Percentiles rank a stretch among this genome's conserved stretches.
phyloP scores from a whole-genome alignment of 2,113 vertebrate genomes.

The Petroica traversi region DNA sequence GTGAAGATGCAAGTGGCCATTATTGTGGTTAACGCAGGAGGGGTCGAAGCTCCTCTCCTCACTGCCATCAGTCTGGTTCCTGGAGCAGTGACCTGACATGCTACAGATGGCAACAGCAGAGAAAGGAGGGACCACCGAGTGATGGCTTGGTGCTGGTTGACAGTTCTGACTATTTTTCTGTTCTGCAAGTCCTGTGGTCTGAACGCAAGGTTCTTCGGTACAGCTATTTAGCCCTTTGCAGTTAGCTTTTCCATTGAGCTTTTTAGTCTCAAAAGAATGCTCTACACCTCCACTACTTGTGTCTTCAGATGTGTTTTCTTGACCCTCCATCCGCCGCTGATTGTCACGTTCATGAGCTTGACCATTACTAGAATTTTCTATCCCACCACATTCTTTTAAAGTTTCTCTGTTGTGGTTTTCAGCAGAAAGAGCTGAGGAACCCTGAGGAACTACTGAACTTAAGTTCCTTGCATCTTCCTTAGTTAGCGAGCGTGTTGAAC shows the following conservation, averaged over 20 bases:
- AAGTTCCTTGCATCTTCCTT: conserved; percentile 54
- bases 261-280: conserved; percentile 77
- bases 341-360: conserved; percentile 56
- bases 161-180: conserved; percentile 66
- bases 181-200: conserved; percentile 20
- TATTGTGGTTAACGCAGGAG: conserved; percentile 77
- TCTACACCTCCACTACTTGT: conserved; percentile 57
- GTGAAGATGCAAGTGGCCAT: conserved; percentile 75
- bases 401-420: conserved; percentile 62
- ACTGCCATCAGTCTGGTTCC: conserved; percentile 72
- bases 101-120: conserved; percentile 58
- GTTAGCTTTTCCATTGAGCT: conserved; percentile 79
- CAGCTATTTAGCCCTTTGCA: conserved; percentile 71
- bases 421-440: conserved; percentile 42
- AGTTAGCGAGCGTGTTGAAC: conserved; percentile 9
- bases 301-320: conserved; percentile 70
- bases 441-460: not conserved
- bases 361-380: conserved; percentile 62
- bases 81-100: conserved; percentile 67
- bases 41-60: conserved; percentile 74
- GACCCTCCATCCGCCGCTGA: conserved; percentile 52
- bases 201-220: conserved; percentile 70
- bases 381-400: conserved; percentile 61
- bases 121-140: conserved; percentile 53
- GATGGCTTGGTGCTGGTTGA: conserved; percentile 58